phyloP scores from a whole-genome alignment of 2,113 vertebrate genomes.

The Otus sunia region DNA sequence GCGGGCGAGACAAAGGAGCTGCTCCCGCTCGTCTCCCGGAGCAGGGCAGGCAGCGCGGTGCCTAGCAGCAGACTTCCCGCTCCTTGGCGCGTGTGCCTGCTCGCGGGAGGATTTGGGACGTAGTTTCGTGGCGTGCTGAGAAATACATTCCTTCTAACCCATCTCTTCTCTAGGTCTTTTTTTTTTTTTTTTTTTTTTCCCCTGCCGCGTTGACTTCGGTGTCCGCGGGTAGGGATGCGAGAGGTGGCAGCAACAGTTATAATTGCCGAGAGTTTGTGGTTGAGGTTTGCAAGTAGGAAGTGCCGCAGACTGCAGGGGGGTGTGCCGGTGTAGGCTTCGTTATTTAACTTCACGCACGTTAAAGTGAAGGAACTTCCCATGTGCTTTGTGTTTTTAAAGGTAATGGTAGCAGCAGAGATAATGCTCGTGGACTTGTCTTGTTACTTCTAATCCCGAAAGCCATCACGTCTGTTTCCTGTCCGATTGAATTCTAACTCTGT shows the following conservation, averaged over 20 bases:
- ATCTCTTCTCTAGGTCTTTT: fast-evolving
- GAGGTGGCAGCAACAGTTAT: not conserved
- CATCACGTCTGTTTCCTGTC: not conserved
- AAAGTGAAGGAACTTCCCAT: fast-evolving
- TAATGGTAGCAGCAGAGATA: not conserved
- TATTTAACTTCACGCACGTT: fast-evolving
- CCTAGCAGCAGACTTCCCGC: not conserved
- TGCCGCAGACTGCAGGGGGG: not conserved
- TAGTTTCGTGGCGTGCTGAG: not conserved
- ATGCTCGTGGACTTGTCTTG: not conserved
- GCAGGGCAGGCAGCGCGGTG: not conserved
- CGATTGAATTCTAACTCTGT: fast-evolving
- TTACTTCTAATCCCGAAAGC: not conserved
- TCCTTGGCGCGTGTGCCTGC: not conserved
- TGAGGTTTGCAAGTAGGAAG: not conserved
- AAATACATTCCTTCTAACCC: fast-evolving
- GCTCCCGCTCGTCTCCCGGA: not conserved
- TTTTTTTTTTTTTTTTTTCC: fast-evolving
- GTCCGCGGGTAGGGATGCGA: not conserved
- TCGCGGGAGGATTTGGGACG: fast-evolving
- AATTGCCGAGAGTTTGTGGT: not conserved
- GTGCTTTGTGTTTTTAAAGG: not conserved
- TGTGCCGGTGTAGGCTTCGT: not conserved
- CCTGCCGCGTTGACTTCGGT: not conserved
- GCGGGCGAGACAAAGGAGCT: constrained; percentile 31